Conservation (phyloP, 92 coral and sea anemone genomes). For the Zoanthus sociatus region DNA sequence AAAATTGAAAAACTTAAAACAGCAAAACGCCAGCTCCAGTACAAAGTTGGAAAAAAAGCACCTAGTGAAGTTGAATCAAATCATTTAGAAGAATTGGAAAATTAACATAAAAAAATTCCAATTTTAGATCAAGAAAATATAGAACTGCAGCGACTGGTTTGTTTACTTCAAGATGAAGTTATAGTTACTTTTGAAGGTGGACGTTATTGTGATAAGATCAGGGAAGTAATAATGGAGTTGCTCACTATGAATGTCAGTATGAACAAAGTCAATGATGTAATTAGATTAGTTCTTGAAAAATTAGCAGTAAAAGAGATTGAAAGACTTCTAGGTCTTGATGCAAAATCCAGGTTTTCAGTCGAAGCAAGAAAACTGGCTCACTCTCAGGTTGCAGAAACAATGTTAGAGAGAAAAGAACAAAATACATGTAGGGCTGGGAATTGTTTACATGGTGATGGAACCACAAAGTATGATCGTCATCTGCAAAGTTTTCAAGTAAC, state of each 20-base stretch:
- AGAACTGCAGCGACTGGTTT: conserved; percentile 38
- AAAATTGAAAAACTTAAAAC: background rate
- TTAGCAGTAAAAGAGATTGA: background rate
- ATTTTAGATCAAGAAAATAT: conserved; percentile 31
- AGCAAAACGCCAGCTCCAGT: background rate
- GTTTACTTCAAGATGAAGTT: background rate
- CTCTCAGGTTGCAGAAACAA: background rate
- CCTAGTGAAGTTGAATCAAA: background rate
- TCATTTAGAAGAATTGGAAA: background rate
- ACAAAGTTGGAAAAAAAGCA: background rate
- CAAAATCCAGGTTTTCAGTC: background rate
- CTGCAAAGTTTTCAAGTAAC: background rate
- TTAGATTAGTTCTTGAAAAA: background rate
- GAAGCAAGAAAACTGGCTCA: background rate
- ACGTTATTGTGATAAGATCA: conserved; percentile 44
- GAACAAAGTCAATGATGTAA: conserved; percentile 51
- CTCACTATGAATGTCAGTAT: conserved; percentile 50
- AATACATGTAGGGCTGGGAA: background rate
- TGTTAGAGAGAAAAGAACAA: background rate
- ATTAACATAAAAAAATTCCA: background rate
- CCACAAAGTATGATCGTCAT: background rate
- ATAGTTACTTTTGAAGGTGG: conserved; percentile 47
- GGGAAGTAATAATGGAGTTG: conserved; percentile 30
- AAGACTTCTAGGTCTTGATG: background rate
- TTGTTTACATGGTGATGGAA: background rate